A percentile compares a stretch with the other conserved stretches of the same genome.
Evolutionary conservation across 2,113 vertebrate genomes (phyloP).

Genomic region (Erythrolamprus reginae): DNA sequence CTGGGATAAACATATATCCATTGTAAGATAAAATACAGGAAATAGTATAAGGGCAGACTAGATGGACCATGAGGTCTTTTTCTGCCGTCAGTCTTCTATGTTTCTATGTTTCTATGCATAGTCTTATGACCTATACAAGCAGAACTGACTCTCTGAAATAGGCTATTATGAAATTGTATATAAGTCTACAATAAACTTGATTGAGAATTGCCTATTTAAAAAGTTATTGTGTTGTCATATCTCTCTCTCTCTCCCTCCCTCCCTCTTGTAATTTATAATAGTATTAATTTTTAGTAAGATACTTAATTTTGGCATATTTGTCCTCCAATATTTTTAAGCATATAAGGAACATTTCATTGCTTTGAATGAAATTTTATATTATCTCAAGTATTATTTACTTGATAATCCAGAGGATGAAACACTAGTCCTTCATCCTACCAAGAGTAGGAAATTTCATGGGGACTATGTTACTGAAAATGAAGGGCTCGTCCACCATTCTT

Average conservation of each 20-base stretch:
- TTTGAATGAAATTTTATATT: constrained; percentile 33
- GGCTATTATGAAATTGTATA: constrained; percentile 1
- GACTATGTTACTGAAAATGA: not conserved
- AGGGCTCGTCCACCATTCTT: not conserved
- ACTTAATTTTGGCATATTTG: constrained; percentile 36
- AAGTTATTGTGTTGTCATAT: constrained; percentile 7
- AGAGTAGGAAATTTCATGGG: not conserved
- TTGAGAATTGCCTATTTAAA: constrained; percentile 23
- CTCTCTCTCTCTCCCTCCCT: too few relatives aligned
- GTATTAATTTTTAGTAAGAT: constrained; percentile 31
- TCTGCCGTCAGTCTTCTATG: too few relatives aligned
- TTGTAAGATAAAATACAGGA: too few relatives aligned
- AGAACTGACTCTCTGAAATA: constrained; percentile 18
- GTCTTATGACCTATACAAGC: not conserved
- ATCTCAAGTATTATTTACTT: constrained; percentile 20
- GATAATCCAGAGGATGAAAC: too few relatives aligned
- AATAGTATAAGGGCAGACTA: too few relatives aligned
- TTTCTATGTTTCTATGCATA: too few relatives aligned
- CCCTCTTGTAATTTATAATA: not conserved
- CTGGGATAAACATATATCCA: too few relatives aligned
- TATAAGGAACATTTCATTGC: constrained; percentile 31
- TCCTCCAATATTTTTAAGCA: constrained; percentile 31
- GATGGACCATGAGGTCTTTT: too few relatives aligned
- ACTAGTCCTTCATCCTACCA: not conserved
- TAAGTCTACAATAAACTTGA: not conserved